phyloP scores from a whole-genome alignment of 2,113 vertebrate genomes.

The Lynx canadensis region DNA sequence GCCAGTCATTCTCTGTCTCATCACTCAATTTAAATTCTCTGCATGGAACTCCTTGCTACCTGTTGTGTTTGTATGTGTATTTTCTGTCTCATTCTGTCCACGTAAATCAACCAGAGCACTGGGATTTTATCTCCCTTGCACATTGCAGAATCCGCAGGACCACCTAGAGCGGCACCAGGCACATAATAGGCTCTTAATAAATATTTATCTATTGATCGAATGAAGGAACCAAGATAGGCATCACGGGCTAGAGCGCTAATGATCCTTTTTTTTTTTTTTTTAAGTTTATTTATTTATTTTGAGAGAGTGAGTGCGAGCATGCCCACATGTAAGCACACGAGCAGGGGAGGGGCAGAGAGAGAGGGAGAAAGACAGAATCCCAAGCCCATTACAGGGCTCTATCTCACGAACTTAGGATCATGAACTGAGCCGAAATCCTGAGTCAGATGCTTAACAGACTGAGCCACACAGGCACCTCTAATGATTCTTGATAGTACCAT shows the following conservation, averaged over 20 bases:
- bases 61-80: neutral
- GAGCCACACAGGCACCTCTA: neutral
- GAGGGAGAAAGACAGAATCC: no score
- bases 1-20: neutral
- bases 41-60: neutral
- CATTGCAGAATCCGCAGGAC: neutral
- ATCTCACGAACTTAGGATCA: neutral
- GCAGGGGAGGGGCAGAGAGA: neutral
- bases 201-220: neutral
- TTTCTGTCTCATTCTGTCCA: neutral
- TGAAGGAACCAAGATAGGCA: neutral
- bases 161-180: neutral
- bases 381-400: no score
- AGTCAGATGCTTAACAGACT: neutral
- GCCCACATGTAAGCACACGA: no score
- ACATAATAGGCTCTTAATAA: neutral
- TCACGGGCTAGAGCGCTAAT: neutral
- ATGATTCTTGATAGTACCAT: neutral
- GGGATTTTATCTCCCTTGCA: neutral
- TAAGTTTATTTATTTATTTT: neutral
- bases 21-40: neutral
- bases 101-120: neutral
- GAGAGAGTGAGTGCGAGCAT: neutral
- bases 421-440: neutral
- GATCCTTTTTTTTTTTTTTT: neutral